phyloP scores from a whole-genome alignment of 1,140 invertebrate genomes.

The Pseudomyrmex gracilis region DNA sequence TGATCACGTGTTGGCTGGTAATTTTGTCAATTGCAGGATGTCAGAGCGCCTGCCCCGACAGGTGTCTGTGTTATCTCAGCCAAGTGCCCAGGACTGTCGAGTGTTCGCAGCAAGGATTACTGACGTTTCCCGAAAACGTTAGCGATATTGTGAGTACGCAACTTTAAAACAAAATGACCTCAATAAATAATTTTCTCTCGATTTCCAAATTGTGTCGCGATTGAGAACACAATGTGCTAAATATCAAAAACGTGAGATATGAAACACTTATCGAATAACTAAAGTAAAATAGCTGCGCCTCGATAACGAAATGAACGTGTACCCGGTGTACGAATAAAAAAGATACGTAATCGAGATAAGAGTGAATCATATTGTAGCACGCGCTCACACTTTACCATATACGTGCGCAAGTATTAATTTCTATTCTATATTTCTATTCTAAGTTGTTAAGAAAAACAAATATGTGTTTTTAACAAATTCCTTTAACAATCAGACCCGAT shows the following conservation, averaged over 20 bases:
- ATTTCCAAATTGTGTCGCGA: neutral
- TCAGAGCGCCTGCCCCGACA: constrained; percentile 66
- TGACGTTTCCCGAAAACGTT: constrained; percentile 74
- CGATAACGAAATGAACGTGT: constrained; percentile 3
- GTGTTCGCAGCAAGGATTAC: constrained; percentile 71
- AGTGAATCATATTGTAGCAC: neutral
- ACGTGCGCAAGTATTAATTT: too few relatives aligned
- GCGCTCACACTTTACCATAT: too few relatives aligned
- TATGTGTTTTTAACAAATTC: too few relatives aligned
- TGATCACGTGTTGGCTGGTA: constrained; percentile 25
- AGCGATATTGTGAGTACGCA: constrained; percentile 69
- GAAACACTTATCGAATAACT: neutral
- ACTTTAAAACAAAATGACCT: neutral
- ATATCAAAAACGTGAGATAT: too few relatives aligned
- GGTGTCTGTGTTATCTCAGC: constrained; percentile 73
- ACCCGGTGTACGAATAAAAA: neutral
- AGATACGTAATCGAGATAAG: constrained; percentile 10
- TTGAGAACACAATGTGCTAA: neutral
- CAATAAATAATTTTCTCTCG: neutral
- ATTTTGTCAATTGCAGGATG: constrained; percentile 39
- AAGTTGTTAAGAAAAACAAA: neutral
- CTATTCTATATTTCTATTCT: neutral
- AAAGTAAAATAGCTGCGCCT: neutral
- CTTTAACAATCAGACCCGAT: too few relatives aligned
- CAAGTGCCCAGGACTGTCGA: constrained; percentile 66